Evolutionary conservation across 23 tunicate species (phyloP).

Genomic region (Botrylloides violaceus): DNA sequence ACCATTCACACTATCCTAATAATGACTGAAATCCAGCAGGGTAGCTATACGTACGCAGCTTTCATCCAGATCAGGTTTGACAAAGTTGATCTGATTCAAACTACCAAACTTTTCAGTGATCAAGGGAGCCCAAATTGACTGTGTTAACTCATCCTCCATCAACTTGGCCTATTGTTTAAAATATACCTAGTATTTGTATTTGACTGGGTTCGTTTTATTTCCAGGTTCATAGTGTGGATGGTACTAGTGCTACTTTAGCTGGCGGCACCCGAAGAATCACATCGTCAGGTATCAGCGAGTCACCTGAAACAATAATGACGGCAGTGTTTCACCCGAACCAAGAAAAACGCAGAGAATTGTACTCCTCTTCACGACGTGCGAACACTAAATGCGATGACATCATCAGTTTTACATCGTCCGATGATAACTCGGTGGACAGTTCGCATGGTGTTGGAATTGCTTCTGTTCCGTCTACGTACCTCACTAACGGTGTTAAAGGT

Average conservation of each 20-base stretch:
- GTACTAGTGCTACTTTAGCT: constrained; percentile 10
- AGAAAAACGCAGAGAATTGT: neutral
- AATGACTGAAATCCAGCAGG: no score
- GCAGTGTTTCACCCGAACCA: constrained; percentile 17
- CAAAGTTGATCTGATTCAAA: no score
- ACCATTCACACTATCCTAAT: no score
- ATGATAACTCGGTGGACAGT: neutral
- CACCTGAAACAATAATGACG: constrained; percentile 13
- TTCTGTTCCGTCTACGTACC: neutral
- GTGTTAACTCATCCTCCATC: no score
- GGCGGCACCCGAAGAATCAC: neutral
- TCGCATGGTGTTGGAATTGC: neutral
- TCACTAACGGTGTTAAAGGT: neutral
- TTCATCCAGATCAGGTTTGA: no score
- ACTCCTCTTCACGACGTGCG: neutral
- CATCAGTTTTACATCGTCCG: constrained; percentile 15
- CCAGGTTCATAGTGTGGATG: constrained; percentile 18
- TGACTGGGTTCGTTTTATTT: no score
- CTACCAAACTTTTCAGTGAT: no score
- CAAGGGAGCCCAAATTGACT: no score
- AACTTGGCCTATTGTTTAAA: no score
- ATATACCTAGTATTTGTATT: no score
- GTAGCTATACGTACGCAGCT: no score
- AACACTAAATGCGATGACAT: neutral
- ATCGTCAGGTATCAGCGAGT: neutral